Evolutionary conservation across 2,113 vertebrate species (phyloP).

Genomic region (Crocuta crocuta): DNA sequence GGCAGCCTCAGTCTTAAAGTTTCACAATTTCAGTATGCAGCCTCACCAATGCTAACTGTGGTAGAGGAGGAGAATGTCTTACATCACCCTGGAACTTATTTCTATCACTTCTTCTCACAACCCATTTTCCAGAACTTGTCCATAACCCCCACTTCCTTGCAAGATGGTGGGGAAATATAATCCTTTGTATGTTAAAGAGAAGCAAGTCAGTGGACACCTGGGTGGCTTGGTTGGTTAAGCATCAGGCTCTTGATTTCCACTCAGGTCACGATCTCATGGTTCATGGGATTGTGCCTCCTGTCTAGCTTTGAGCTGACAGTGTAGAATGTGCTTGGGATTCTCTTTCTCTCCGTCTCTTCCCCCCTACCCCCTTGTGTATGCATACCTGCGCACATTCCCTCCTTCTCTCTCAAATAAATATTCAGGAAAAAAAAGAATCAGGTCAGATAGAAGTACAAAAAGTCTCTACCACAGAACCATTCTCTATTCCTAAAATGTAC

Average conservation of each 20-base stretch:
- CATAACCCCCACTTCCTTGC: not conserved
- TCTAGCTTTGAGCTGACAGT: too few relatives aligned
- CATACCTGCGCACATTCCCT: too few relatives aligned
- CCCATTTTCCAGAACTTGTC: not conserved
- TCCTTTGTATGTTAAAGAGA: not conserved
- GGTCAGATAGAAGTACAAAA: not conserved
- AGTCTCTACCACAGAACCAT: not conserved
- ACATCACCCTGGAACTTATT: not conserved
- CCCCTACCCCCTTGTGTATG: too few relatives aligned
- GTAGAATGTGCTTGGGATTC: too few relatives aligned
- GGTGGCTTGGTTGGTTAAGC: too few relatives aligned
- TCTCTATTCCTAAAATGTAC: not conserved
- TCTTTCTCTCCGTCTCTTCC: too few relatives aligned
- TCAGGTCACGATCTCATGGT: too few relatives aligned
- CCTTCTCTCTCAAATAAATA: too few relatives aligned
- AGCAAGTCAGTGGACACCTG: too few relatives aligned
- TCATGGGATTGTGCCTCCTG: too few relatives aligned
- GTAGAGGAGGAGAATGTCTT: not conserved
- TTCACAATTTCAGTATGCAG: not conserved
- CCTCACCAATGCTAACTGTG: not conserved
- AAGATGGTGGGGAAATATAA: not conserved
- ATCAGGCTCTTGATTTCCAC: too few relatives aligned
- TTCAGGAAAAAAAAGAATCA: not conserved
- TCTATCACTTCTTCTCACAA: not conserved
- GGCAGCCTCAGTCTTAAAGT: not conserved